Conservation (phyloP, 2,888 invertebrate species). For the Cataglyphis cursor region DNA sequence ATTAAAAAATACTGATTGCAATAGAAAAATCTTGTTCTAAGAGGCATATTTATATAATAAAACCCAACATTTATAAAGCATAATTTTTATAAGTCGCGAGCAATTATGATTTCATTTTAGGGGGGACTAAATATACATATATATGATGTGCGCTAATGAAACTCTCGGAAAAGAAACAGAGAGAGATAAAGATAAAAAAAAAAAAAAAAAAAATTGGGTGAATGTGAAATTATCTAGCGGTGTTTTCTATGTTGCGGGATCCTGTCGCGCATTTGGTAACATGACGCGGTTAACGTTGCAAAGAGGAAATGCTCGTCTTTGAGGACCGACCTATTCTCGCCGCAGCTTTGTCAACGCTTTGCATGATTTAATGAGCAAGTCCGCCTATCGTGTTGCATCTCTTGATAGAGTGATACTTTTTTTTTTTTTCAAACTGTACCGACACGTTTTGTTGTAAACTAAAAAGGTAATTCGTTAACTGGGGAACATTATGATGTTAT, state of each 20-base stretch:
- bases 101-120: not conserved
- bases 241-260: constrained; percentile 35
- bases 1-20: not conserved
- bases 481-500: not conserved
- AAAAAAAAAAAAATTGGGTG: constrained; percentile 23
- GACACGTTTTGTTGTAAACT: not conserved
- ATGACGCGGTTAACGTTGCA: constrained; percentile 45
- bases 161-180: not conserved
- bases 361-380: constrained; percentile 42
- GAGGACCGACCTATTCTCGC: constrained; percentile 32
- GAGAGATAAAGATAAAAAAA: not conserved
- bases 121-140: not conserved
- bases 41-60: not conserved
- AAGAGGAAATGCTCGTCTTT: constrained; percentile 49
- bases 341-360: constrained; percentile 46
- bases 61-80: not conserved
- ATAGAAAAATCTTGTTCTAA: not conserved
- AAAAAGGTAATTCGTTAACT: constrained; percentile 37
- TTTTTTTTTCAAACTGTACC: not conserved
- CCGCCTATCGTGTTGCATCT: constrained; percentile 37
- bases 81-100: not conserved
- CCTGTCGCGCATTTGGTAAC: constrained; percentile 33
- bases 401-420: constrained; percentile 16
- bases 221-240: constrained; percentile 1
- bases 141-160: not conserved